phyloP scores from a whole-genome alignment of 1,140 invertebrate genomes.

The Cotesia typhae region DNA sequence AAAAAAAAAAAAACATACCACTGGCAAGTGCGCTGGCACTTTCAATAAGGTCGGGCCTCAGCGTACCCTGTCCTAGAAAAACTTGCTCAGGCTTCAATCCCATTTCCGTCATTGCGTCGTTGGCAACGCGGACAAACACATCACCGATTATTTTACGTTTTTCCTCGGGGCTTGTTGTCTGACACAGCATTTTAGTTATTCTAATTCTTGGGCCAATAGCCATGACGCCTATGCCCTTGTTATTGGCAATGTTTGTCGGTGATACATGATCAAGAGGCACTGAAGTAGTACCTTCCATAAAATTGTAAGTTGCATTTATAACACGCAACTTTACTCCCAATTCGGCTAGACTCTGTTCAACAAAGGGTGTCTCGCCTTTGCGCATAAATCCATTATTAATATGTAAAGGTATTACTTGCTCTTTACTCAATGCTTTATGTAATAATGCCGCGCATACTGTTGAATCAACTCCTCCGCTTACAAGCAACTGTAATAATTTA shows the following conservation, averaged over 20 bases:
- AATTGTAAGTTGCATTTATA: constrained; percentile 77
- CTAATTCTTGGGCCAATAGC: constrained; percentile 70
- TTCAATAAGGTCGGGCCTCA: constrained; percentile 98
- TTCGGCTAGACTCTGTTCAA: constrained; percentile 84
- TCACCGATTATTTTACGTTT: constrained; percentile 99
- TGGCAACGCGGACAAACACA: constrained; percentile 92
- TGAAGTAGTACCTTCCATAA: constrained; percentile 82
- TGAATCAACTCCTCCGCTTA: constrained; percentile 98
- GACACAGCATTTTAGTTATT: constrained; percentile 88
- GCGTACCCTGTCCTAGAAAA: constrained; percentile 87
- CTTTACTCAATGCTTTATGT: constrained; percentile 85
- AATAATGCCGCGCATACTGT: constrained; percentile 97
- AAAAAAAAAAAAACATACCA: constrained; percentile 57
- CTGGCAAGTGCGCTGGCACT: constrained; percentile 91
- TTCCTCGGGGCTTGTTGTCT: constrained; percentile 91
- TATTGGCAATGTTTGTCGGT: constrained; percentile 64
- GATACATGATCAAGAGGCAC: constrained; percentile 72
- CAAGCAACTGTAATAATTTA: constrained; percentile 74
- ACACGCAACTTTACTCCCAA: constrained; percentile 89
- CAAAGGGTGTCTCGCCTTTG: constrained; percentile 91
- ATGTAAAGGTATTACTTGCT: constrained; percentile 95
- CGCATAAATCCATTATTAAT: constrained; percentile 99
- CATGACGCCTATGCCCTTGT: constrained; percentile 58
- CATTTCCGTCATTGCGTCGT: constrained; percentile 83
- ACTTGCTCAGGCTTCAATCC: constrained; percentile 88